phyloP scores from a whole-genome alignment of 2,888 invertebrate species.

The Anthophora plumipes region DNA sequence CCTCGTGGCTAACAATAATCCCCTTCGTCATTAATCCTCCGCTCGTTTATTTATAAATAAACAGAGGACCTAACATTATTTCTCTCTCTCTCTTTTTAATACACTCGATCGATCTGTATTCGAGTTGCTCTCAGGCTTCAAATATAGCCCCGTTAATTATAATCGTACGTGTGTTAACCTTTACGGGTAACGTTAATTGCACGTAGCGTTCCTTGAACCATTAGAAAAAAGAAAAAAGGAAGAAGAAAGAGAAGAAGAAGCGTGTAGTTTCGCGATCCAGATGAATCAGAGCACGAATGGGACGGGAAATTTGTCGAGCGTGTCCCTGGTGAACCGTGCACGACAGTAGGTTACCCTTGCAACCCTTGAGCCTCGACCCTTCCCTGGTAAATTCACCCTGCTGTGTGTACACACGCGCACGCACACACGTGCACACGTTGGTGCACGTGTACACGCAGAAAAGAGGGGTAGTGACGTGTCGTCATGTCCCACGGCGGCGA shows the following conservation, averaged over 20 bases:
- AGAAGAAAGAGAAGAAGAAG: not conserved
- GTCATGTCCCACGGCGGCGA: conserved; percentile 63
- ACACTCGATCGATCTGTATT: conserved; percentile 5
- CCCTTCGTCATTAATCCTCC: conserved; percentile 34
- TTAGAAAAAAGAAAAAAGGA: not conserved
- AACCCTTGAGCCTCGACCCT: conserved; percentile 72
- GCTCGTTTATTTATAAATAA: conserved; percentile 30
- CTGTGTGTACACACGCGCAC: conserved; percentile 38
- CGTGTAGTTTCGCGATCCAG: conserved; percentile 17
- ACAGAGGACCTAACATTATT: not conserved
- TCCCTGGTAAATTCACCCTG: conserved; percentile 63
- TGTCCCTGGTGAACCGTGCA: conserved; percentile 66
- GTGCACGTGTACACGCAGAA: conserved; percentile 11
- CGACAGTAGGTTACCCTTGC: conserved; percentile 74
- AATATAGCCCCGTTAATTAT: conserved; percentile 27
- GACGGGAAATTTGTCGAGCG: conserved; percentile 63
- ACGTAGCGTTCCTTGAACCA: no score
- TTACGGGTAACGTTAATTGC: not conserved
- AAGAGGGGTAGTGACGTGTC: conserved; percentile 61
- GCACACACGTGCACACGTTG: no score
- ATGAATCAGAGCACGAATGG: conserved; percentile 48
- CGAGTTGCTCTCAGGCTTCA: not conserved
- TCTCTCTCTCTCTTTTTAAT: no score
- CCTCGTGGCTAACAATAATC: not conserved
- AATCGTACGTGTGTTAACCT: conserved; percentile 37